phyloP scores from a whole-genome alignment of 2,113 vertebrate species.

The Butorides virescens region DNA sequence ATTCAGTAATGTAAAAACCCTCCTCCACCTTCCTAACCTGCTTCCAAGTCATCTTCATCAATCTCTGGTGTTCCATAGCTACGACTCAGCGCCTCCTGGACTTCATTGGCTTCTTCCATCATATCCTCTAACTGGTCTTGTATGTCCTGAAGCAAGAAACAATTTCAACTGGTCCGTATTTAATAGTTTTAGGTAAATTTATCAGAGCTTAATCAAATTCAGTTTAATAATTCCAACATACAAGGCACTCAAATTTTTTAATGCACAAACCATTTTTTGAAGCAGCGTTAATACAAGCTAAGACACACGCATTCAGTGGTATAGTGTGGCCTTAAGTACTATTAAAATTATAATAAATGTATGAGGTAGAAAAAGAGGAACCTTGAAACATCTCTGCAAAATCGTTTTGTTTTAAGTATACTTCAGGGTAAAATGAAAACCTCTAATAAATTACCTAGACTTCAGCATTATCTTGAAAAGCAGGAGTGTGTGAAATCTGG shows the following conservation, averaged over 20 bases:
- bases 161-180: not conserved
- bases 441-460: not conserved
- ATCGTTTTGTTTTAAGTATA: not conserved
- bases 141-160: slow-evolving; percentile 79
- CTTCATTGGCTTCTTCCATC: slow-evolving; percentile 97
- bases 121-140: slow-evolving; percentile 97
- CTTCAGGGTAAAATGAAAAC: not conserved
- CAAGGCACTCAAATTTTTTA: not conserved
- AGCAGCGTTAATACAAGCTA: not conserved
- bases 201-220: not conserved
- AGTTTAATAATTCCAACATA: not conserved
- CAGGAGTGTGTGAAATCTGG: not conserved
- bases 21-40: slow-evolving; percentile 75
- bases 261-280: not conserved
- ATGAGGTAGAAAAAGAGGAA: not conserved
- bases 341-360: not conserved
- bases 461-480: not conserved
- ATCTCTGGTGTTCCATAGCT: slow-evolving; percentile 96
- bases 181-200: not conserved
- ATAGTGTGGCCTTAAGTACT: not conserved
- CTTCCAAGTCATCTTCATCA: slow-evolving; percentile 95
- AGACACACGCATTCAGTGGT: not conserved
- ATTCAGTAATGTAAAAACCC: not conserved
- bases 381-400: not conserved
- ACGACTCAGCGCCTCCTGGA: slow-evolving; percentile 91